Percentiles rank a stretch among this genome's conserved stretches.
Evolutionary conservation across 2,888 invertebrate species (phyloP).

Genomic region (Chymomyza caudatula): DNA sequence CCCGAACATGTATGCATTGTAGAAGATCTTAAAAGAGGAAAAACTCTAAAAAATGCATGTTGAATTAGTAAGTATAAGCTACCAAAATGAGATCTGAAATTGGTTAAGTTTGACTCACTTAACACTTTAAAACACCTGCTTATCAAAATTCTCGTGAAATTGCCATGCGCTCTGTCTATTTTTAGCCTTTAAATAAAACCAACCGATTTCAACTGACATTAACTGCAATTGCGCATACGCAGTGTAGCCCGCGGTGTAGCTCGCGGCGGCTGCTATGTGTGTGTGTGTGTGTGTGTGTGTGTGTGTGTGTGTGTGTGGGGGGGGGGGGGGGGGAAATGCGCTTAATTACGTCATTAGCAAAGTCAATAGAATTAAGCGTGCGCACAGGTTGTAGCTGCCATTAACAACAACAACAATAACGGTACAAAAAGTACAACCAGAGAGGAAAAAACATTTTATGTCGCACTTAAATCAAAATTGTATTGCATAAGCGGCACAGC

Average conservation of each 20-base stretch:
- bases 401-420: not conserved
- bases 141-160: too few relatives aligned
- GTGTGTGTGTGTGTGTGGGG: too few relatives aligned
- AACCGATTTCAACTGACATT: too few relatives aligned
- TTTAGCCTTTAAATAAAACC: not conserved
- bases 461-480: slow-evolving; percentile 68
- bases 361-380: slow-evolving; percentile 72
- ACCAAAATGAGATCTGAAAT: too few relatives aligned
- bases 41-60: too few relatives aligned
- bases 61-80: too few relatives aligned
- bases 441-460: slow-evolving; percentile 40
- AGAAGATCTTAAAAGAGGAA: too few relatives aligned
- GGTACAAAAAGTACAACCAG: not conserved
- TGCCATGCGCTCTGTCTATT: not conserved
- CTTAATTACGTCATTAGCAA: slow-evolving; percentile 76
- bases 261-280: not conserved
- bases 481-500: slow-evolving; percentile 56
- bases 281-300: too few relatives aligned
- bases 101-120: too few relatives aligned
- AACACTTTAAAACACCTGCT: too few relatives aligned
- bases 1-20: too few relatives aligned
- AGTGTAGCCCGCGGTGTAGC: slow-evolving; percentile 27
- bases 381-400: slow-evolving; percentile 1
- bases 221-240: slow-evolving; percentile 46
- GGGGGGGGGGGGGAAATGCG: slow-evolving; percentile 56